Evolutionary conservation across 2,888 invertebrate species (phyloP), one percentile per base, ranked within the genome.

Genomic region (Eurois occulta): DNA sequence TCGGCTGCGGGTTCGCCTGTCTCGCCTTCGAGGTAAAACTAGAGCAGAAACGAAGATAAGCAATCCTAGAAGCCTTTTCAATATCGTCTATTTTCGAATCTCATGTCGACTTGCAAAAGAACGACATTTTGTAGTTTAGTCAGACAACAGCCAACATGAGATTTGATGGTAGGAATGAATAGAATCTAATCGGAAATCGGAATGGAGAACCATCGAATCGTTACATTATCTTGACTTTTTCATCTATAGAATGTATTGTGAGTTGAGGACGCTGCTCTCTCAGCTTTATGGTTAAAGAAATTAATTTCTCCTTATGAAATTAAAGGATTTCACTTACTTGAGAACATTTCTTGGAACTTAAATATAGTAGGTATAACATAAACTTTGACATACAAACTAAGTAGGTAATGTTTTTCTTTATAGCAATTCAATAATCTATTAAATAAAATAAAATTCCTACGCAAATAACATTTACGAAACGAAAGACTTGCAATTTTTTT

Each of bases 1-100:
- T 98, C 70, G 98, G 98, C 48, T 97, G 97, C 84, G 97, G 97
- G 1, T 98, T 98, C 91, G 98, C 98, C 64, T 98, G 97, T 86
- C 95, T 98, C 28, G 97, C 98, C 21, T 98, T 98, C 91, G 97
- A 97, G 97, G 98, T 98, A 91, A 92, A 71, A 21, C 1, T 43
- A 13, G 21, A 2, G 6, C 24, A 35, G 21, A n/a, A 7, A 2
- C 8, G 35, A 35, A 35, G 21, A 62, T 21, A 62, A 21, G 1
- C 32, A 21, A 32, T 35, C 4, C 32, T 35, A 21, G 32, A 8
- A 62, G 7, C 21, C 21, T 60, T 32, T 32, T 60, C 21, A 21
- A 8, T 32, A 32, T 32, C 18, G 32, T 21, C 10, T 32, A 8
- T 32, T 60, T 32, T 60, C 32, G 18, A 32, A 60, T 10, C 28